These are phyloP conservation scores for Drosophila pachea DNA, from an alignment of 1,140 invertebrate species.

Conservation along the genomic window DNA sequence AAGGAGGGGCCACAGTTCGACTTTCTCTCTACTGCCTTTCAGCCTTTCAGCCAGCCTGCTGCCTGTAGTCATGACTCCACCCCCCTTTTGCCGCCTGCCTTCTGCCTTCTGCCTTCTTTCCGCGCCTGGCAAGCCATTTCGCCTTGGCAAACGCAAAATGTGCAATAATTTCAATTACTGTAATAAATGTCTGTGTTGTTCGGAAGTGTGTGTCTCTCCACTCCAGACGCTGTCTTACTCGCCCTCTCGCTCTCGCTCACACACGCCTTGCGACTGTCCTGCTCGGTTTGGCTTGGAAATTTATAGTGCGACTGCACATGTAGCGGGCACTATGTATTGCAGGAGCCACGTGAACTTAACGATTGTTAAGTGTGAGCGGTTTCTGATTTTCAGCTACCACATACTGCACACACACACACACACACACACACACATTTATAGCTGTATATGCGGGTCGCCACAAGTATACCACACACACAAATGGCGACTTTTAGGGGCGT, in stretches of 20 bases:
- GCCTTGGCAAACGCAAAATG: slow-evolving; percentile 71
- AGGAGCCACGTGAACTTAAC: slow-evolving; percentile 46
- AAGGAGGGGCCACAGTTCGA: slow-evolving; percentile 27
- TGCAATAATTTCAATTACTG: slow-evolving; percentile 79
- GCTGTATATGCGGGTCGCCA: too few species aligned
- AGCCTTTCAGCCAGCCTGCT: slow-evolving; percentile 19
- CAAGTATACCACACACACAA: not conserved
- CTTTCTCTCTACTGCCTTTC: slow-evolving; percentile 31
- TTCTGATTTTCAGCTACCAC: slow-evolving; percentile 42
- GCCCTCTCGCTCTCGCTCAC: slow-evolving; percentile 9
- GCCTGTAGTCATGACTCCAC: not conserved
- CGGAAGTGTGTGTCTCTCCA: slow-evolving; percentile 25
- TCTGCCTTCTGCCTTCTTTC: not conserved
- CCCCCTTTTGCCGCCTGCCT: not conserved
- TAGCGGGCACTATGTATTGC: slow-evolving; percentile 40
- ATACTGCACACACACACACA: slow-evolving; percentile 8
- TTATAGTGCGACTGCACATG: slow-evolving; percentile 51
- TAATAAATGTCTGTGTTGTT: slow-evolving; percentile 77
- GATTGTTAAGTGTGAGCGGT: slow-evolving; percentile 52
- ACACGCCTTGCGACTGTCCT: not conserved
- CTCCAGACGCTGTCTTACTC: slow-evolving; percentile 1
- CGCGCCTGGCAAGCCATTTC: slow-evolving; percentile 13
- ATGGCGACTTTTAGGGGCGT: not conserved
- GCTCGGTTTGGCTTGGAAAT: slow-evolving; percentile 51
- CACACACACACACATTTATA: not conserved